Base-by-base conservation (phyloP, 2,113 vertebrate genomes). In the Bombycilla garrulus region DNA sequence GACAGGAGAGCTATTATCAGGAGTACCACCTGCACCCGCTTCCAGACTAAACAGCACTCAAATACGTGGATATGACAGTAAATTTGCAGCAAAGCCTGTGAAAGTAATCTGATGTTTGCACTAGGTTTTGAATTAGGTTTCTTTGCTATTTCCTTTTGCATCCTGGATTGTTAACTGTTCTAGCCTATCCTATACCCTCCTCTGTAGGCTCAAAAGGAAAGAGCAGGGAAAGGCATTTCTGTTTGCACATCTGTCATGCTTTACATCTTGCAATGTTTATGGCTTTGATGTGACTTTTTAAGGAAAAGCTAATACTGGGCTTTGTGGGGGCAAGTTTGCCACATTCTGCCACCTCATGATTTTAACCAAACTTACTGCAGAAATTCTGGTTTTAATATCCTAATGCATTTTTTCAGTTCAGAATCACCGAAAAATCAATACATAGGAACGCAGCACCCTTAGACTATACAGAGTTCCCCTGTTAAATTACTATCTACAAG, bases 361-460 rank as follows among this genome's bases (percentile, higher is more conserved):
- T 97, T 97, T 97, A 97, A 95, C 93, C 53, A 81, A 96, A 97
- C 96, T 86, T 96, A 93, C 60, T 77, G 87, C 81, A 93, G 89
- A 91, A 92, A 81, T 92, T 97, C 97, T 96, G 92, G 69, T 97
- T 98, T 97, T 94, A 91, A 96, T 96, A 97, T 93, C 74, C 65
- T 72, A 24, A 13, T 35, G 76, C 40, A 60, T 94, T 95, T 95
- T 92, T 96, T 90, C 44, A 47, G 64, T 79, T 90, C 60, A 70
- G 89, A 86, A 93, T 93, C 83, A 91, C 85, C 86, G 90, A 97
- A 96, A 96, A 96, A 88, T 94, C 80, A 74, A 94, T 92, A 64
- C 51, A 66, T 26, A 36, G 81, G 90, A 88, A 93, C 86, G 95
- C 81, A 80, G 81, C 73, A 93, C 67, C 77, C 86, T 88, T 58